Evolutionary conservation across 2,888 invertebrate species (phyloP), one percentile per base, ranked within the genome.

Genomic region (Opisthograptis luteolata): DNA sequence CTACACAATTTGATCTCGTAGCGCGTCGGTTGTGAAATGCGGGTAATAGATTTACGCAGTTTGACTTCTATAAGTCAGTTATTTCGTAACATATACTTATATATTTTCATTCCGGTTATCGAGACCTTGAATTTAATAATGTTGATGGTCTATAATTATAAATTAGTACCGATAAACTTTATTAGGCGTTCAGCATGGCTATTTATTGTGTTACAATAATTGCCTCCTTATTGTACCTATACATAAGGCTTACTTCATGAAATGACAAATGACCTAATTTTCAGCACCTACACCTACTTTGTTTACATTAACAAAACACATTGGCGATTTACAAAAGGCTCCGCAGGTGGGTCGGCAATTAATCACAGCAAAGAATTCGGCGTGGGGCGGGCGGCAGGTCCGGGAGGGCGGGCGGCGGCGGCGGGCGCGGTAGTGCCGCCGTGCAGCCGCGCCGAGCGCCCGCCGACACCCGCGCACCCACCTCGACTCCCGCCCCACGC

Each of bases 321-420:
- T 76, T 73, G 77, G 68, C 62, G 68, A 70, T 78, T 72, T 69
- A 83, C 79, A 84, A 78, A 84, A 87, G 87, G 87, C 83, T 88
- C 86, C 82, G 86, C 89, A 89, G 89, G 89, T 89, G 87, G 88
- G 78, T 82, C 67, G 79, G 69, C 80, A 75, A 88, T 88, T 86
- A 88, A 87, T 89, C 87, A 86, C 82, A 62, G 83, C 80, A 69
- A 78, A 78, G 80, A 82, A 84, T 81, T 77, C 68, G 73, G 66
- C 67, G 68, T 59, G 60, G 62, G 64, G 63, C 65, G 69, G 61
- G 69, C 66, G 68, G 62, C 45, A 48, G 55, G 66, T 68, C 55
- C 72, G 68, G 70, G 75, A 76, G 74, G 67, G 60, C 66, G 64
- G 52, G 65, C 64, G 63, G 58, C 54, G 55, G 70, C 70, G 68